These are phyloP conservation scores for Polypterus bichir DNA, from an alignment of 2,113 vertebrate species.

Conservation along the genomic window DNA sequence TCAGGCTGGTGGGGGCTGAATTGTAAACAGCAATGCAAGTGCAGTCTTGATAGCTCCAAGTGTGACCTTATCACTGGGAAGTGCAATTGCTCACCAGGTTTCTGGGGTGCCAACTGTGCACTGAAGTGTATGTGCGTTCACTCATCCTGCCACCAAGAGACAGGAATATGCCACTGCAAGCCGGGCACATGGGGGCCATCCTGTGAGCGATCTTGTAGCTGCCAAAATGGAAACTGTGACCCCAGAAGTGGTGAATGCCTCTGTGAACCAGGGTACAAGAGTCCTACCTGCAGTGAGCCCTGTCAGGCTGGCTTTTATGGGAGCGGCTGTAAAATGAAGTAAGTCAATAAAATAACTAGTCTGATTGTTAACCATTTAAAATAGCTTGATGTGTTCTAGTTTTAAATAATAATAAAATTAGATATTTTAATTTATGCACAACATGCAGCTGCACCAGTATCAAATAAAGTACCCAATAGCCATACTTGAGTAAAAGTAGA, in stretches of 20 bases:
- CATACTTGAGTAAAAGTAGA: too few species aligned
- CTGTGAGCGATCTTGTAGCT: conserved; percentile 61
- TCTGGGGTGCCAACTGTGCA: conserved; percentile 70
- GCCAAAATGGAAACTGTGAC: conserved; percentile 54
- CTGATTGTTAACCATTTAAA: too few species aligned
- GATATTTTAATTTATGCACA: too few species aligned
- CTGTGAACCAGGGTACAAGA: conserved; percentile 64
- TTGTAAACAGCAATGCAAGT: conserved; percentile 65
- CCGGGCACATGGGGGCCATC: conserved; percentile 54
- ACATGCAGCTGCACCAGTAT: too few species aligned
- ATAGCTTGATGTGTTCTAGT: too few species aligned
- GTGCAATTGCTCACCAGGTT: conserved; percentile 59
- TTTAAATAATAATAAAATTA: too few species aligned
- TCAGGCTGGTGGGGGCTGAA: conserved; percentile 66
- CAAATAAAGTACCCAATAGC: too few species aligned
- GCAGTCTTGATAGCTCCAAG: conserved; percentile 32
- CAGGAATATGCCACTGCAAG: conserved; percentile 61
- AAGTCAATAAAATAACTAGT: conserved; percentile 10
- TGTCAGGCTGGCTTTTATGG: conserved; percentile 60
- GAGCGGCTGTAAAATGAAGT: conserved; percentile 58
- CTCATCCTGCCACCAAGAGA: conserved; percentile 60
- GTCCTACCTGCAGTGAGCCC: conserved; percentile 45
- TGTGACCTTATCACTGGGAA: conserved; percentile 62
- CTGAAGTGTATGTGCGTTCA: conserved; percentile 54
- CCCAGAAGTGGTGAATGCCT: conserved; percentile 45